A percentile compares a stretch with the other conserved stretches of the same genome.
These are phyloP conservation scores for Dromas ardeola DNA, from an alignment of 2,113 vertebrate species.

Conservation along the genomic window DNA sequence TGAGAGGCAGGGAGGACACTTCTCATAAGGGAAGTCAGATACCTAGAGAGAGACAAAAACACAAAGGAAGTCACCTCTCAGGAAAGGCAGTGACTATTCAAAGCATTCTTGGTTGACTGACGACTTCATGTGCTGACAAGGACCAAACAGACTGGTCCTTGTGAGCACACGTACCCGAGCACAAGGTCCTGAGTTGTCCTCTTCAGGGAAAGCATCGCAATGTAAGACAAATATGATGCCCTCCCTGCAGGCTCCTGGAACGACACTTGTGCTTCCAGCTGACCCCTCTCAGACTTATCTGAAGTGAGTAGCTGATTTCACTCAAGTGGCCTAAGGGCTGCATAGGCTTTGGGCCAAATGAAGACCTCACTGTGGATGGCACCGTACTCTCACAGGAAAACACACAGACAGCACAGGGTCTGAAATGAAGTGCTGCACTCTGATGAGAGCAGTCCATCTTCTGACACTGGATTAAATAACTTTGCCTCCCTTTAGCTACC, in stretches of 20 bases:
- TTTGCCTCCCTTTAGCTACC: neutral
- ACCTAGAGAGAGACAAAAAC: constrained; percentile 75
- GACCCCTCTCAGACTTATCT: neutral
- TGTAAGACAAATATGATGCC: neutral
- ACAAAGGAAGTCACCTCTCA: constrained; percentile 63
- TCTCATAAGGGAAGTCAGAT: constrained; percentile 67
- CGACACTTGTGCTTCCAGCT: neutral
- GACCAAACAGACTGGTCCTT: neutral
- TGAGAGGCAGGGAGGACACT: constrained; percentile 3
- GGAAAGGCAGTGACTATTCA: neutral
- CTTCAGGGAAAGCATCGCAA: neutral
- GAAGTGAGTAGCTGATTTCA: neutral
- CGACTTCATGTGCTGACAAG: neutral
- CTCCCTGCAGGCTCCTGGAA: neutral
- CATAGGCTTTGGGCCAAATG: neutral
- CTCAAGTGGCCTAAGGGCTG: neutral
- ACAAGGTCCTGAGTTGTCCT: neutral
- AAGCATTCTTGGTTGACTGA: neutral
- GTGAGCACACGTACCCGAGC: neutral
- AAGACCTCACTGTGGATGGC: neutral
- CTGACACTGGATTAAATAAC: neutral
- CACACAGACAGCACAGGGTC: neutral
- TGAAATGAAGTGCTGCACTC: neutral
- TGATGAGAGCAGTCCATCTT: neutral
- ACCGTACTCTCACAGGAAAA: neutral